A percentile compares a stretch with the other conserved stretches of the same genome.
Evolutionary conservation across 2,888 invertebrate genomes (phyloP).

Genomic region (Plemyria rubiginata): DNA sequence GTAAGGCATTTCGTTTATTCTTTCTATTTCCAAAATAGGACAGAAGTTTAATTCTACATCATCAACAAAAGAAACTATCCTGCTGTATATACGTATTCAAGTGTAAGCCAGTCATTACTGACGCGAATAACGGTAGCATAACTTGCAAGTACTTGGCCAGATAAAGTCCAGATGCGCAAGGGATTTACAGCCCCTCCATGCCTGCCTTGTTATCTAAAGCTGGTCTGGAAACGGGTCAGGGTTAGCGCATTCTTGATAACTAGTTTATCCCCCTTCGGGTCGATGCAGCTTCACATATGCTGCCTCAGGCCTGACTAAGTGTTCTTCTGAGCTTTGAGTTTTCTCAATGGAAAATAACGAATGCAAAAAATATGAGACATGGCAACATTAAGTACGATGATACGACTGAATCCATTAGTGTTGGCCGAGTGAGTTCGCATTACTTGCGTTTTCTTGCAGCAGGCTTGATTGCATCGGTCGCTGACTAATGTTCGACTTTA

Average conservation of each 20-base stretch:
- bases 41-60: too few relatives aligned
- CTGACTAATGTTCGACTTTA: slow-evolving; percentile 38
- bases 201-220: slow-evolving; percentile 33
- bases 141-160: not conserved
- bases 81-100: too few relatives aligned
- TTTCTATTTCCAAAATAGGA: too few relatives aligned
- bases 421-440: slow-evolving; percentile 29
- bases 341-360: slow-evolving; percentile 9
- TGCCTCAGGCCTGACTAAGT: slow-evolving; percentile 1
- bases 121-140: slow-evolving; percentile 8
- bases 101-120: too few relatives aligned
- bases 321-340: not conserved
- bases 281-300: slow-evolving; percentile 20
- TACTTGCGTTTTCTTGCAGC: slow-evolving; percentile 38
- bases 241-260: slow-evolving; percentile 42
- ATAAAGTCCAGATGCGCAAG: slow-evolving; percentile 21
- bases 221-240: slow-evolving; percentile 45
- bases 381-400: slow-evolving; percentile 23
- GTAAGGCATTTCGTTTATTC: too few relatives aligned
- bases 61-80: too few relatives aligned
- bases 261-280: slow-evolving; percentile 33
- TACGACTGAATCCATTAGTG: slow-evolving; percentile 21
- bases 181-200: slow-evolving; percentile 31
- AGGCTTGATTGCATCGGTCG: slow-evolving; percentile 35
- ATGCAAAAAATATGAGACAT: slow-evolving; percentile 3